Conservation (phyloP, 2,797 vertebrate genomes). For the Thamnophis elegans region DNA sequence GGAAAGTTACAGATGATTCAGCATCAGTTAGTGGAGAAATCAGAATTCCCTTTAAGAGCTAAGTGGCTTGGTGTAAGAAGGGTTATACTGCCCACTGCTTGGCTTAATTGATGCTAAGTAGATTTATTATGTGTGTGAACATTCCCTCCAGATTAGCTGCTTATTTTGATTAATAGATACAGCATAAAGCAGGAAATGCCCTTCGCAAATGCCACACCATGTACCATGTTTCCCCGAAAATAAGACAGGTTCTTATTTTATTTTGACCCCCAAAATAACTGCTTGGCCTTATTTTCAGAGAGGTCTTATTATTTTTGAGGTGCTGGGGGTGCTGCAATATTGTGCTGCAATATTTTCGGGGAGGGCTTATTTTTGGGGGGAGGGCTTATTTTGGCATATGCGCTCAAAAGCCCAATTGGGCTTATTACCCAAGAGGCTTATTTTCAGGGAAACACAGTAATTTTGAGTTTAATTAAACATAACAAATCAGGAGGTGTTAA, state of each 20-base stretch:
- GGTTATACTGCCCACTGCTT: slow-evolving; percentile 57
- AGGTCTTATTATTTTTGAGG: no score
- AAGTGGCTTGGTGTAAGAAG: neutral
- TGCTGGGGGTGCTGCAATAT: no score
- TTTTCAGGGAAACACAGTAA: no score
- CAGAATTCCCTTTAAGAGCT: slow-evolving; percentile 46
- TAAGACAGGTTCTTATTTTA: no score
- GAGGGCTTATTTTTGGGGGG: no score
- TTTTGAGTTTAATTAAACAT: slow-evolving; percentile 39
- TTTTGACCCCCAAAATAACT: no score
- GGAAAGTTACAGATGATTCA: neutral
- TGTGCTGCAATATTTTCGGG: no score
- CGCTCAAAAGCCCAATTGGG: no score
- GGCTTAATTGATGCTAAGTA: slow-evolving; percentile 70
- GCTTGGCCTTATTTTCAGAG: no score
- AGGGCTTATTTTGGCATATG: no score
- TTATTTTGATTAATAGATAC: slow-evolving; percentile 67
- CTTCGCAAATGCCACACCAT: neutral
- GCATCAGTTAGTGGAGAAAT: slow-evolving; percentile 26
- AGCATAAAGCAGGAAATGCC: slow-evolving; percentile 21
- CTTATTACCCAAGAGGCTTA: no score
- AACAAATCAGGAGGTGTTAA: slow-evolving; percentile 16
- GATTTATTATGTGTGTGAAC: slow-evolving; percentile 43
- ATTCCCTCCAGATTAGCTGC: slow-evolving; percentile 50
- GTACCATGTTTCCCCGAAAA: neutral